Base-by-base conservation (phyloP, 1,140 invertebrate species). In the Acyrthosiphon pisum region DNA sequence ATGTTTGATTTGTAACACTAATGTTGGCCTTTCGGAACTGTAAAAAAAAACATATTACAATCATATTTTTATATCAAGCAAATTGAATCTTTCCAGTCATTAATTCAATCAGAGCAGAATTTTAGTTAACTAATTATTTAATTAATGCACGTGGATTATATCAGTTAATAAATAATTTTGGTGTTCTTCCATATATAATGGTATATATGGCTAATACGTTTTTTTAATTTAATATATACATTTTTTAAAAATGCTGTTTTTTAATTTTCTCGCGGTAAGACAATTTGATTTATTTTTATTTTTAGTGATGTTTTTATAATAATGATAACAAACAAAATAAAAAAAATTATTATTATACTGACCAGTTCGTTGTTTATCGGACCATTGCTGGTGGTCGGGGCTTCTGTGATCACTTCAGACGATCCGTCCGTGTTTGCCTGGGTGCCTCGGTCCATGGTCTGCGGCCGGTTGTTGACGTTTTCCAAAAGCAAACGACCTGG, bases 381-480 rank as follows among this genome's bases (percentile, higher is more conserved):
- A 50, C 53, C 35, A 22, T 93, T 44, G 8, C 91, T 56, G 48
- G 81, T 41, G 23, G 81, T 37, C 9, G 90, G 41, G 2, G 56
- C 60, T 35, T 84, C 76, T 30, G 68, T 84, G 23, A 81, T 35
- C 7, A 18, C 76, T 2, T 8, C n/a, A 6, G 23, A 23, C n/a
- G 68, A 3, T 0, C 9, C 14, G 20, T 89, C 81, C 7, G 41
- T 37, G n/a, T 86, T 56, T 23, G 91, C 81, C 14, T 93, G 91
- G 2, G 91, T 93, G 37, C 91, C 91, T 9, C 91, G 81, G 23
- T 93, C 91, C 91, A 93, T 93, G 22, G 91, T 93, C 81, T 50
- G 91, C 14, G 91, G 91, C 23, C 91, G 91, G 18, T 86, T 86
- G 81, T 93, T 93, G 14, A 93, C 81, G 91, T 93, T 93, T 35